These are phyloP conservation scores for Epirrita christyi DNA, from an alignment of 2,888 invertebrate genomes.

Conservation along the genomic window DNA sequence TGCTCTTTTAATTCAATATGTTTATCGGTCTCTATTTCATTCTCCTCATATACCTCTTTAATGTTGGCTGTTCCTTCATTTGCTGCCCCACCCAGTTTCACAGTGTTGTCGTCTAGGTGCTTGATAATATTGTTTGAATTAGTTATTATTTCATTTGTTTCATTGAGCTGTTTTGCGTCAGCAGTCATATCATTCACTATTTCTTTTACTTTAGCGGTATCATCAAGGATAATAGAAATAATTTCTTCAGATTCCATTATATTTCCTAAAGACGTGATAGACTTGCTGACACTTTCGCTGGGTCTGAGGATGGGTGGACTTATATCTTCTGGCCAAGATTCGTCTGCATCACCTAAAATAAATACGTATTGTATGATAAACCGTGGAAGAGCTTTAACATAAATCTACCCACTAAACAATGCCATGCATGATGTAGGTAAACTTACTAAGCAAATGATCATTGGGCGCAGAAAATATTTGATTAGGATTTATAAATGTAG, in stretches of 20 bases:
- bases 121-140: neutral
- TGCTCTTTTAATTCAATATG: neutral
- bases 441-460: slow-evolving; percentile 61
- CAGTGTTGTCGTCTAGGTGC: neutral
- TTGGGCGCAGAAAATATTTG: slow-evolving; percentile 56
- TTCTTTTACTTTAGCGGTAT: neutral
- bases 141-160: slow-evolving; percentile 1
- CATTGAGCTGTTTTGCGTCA: neutral
- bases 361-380: slow-evolving; percentile 13
- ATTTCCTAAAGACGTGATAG: slow-evolving; percentile 65
- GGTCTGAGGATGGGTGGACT: slow-evolving; percentile 47
- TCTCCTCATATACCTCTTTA: neutral
- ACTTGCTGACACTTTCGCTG: slow-evolving; percentile 62
- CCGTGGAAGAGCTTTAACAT: neutral
- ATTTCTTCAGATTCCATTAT: slow-evolving; percentile 64
- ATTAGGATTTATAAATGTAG: slow-evolving; percentile 22
- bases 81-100: neutral
- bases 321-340: slow-evolving; percentile 65
- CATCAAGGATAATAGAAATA: slow-evolving; percentile 20
- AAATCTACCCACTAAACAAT: neutral
- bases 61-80: neutral
- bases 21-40: neutral
- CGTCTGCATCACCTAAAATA: slow-evolving; percentile 63
- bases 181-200: neutral
- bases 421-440: neutral